Evolutionary conservation across 2,113 vertebrate genomes (phyloP).

Genomic region (Cariama cristata): DNA sequence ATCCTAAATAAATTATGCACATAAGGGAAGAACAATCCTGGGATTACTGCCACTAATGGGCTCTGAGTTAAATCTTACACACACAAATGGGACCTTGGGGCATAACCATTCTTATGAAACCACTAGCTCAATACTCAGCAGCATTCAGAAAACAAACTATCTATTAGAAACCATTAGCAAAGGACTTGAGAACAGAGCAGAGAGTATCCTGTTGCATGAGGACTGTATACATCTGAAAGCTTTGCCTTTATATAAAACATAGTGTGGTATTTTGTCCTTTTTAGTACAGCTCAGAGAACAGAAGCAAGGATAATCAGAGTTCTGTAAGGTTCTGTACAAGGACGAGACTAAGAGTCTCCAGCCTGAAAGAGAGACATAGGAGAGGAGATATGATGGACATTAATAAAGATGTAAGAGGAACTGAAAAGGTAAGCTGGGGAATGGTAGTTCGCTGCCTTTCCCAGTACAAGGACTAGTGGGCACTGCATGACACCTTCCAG

Average conservation of each 20-base stretch:
- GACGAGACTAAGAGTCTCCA: not conserved
- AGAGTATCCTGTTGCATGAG: not conserved
- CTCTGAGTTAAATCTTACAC: not conserved
- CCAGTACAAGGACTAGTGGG: not conserved
- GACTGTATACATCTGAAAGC: not conserved
- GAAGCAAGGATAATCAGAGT: not conserved
- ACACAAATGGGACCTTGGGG: slow-evolving; percentile 17
- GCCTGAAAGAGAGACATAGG: not conserved
- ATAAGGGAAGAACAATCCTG: not conserved
- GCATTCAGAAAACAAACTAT: not conserved
- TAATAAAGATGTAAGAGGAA: not conserved
- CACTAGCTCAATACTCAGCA: not conserved
- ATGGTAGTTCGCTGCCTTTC: not conserved
- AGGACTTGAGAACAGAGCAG: not conserved
- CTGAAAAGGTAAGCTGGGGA: not conserved
- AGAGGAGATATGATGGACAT: not conserved
- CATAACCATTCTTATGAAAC: not conserved
- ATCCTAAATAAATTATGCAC: slow-evolving; percentile 34
- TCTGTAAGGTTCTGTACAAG: not conserved
- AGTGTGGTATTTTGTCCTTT: not conserved
- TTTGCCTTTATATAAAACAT: not conserved
- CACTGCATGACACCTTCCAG: not conserved
- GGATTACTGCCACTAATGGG: not conserved
- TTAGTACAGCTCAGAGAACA: not conserved
- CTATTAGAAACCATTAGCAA: not conserved